These are phyloP conservation scores for Prietella phreatophila DNA, from an alignment of 2,113 vertebrate species.

Conservation along the genomic window DNA sequence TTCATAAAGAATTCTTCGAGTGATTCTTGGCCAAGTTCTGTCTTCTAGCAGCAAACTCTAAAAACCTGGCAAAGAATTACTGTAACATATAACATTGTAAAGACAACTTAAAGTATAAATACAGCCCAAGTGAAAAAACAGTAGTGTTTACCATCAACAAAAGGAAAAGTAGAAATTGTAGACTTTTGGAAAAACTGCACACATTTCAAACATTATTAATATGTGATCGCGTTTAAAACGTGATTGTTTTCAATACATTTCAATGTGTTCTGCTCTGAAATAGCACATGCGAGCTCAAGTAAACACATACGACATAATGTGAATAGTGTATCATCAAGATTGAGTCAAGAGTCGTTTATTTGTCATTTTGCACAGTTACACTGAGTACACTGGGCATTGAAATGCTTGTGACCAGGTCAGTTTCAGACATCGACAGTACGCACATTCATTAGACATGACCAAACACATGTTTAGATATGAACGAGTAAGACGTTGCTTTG, in stretches of 20 bases:
- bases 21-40: neutral
- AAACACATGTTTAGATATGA: too few relatives aligned
- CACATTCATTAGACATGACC: too few relatives aligned
- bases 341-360: too few relatives aligned
- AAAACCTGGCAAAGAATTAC: neutral
- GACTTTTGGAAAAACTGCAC: neutral
- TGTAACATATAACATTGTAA: neutral
- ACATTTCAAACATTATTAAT: neutral
- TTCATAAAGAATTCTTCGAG: conserved; percentile 36
- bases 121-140: neutral
- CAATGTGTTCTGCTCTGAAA: neutral
- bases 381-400: too few relatives aligned
- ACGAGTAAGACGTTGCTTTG: too few relatives aligned
- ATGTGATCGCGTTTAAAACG: neutral
- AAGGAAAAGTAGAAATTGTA: neutral
- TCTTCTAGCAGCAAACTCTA: neutral
- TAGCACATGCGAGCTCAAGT: neutral
- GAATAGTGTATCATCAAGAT: neutral
- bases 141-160: neutral
- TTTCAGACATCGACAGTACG: too few relatives aligned
- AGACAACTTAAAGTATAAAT: neutral
- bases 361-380: too few relatives aligned
- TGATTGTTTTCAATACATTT: neutral
- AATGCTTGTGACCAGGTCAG: too few relatives aligned
- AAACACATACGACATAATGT: neutral